These are phyloP conservation scores for Lerema accius DNA, from an alignment of 1,140 invertebrate genomes.

Conservation along the genomic window DNA sequence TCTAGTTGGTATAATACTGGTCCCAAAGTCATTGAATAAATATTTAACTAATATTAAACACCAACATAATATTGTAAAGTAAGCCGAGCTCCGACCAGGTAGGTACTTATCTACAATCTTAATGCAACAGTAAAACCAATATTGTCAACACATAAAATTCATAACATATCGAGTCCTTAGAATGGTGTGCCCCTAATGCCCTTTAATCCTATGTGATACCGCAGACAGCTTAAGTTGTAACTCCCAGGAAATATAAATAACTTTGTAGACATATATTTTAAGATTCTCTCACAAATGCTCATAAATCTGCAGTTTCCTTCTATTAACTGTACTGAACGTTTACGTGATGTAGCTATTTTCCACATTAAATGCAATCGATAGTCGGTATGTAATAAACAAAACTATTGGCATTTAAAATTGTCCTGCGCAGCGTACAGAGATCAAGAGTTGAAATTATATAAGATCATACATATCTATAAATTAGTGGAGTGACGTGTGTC, in stretches of 20 bases:
- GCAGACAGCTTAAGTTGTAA: slow-evolving; percentile 4
- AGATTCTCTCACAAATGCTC: slow-evolving; percentile 3
- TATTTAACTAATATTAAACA: background rate
- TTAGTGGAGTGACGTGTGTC: background rate
- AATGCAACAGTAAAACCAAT: background rate
- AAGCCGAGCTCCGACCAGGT: no score
- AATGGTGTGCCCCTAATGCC: slow-evolving; percentile 4
- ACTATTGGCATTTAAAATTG: slow-evolving; percentile 24
- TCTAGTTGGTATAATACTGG: background rate
- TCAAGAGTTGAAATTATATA: slow-evolving; percentile 31
- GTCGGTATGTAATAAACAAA: slow-evolving; percentile 13
- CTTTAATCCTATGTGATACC: slow-evolving; percentile 7
- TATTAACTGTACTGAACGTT: background rate
- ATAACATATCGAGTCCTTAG: background rate
- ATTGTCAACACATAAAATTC: slow-evolving; percentile 3
- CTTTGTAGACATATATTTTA: slow-evolving; percentile 10
- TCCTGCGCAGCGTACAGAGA: slow-evolving; percentile 13
- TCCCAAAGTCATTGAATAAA: background rate
- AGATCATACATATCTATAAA: slow-evolving; percentile 19
- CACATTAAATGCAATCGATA: slow-evolving; percentile 10
- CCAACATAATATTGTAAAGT: background rate
- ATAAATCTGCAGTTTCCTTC: slow-evolving; percentile 5
- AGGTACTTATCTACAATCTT: background rate
- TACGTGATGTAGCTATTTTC: slow-evolving; percentile 20
- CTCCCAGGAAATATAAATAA: slow-evolving; percentile 20